A percentile compares a stretch with the other conserved stretches of the same genome.
phyloP scores from a whole-genome alignment of 2,113 vertebrate species.

The Callorhinus ursinus region DNA sequence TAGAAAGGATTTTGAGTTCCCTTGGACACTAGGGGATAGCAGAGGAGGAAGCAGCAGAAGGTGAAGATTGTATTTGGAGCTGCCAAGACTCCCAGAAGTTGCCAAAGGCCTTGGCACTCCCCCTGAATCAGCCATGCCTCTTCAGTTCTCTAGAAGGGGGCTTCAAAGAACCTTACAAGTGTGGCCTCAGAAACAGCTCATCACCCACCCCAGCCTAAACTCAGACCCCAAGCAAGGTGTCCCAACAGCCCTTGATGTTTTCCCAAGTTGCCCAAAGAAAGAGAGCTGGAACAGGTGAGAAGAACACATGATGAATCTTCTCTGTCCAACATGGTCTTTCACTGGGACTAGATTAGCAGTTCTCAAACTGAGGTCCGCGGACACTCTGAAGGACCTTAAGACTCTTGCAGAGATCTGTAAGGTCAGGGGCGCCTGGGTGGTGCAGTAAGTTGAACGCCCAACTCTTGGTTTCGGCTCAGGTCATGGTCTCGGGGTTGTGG shows the following conservation, averaged over 20 bases:
- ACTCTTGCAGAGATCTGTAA: background rate
- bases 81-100: background rate
- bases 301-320: background rate
- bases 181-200: background rate
- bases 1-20: background rate
- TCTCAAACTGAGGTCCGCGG: background rate
- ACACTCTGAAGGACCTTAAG: background rate
- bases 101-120: background rate
- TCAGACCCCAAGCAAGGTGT: background rate
- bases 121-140: background rate
- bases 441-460: too few species aligned
- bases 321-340: background rate
- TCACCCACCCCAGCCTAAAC: background rate
- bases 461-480: too few species aligned
- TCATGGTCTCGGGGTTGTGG: too few species aligned
- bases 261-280: background rate
- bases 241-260: background rate
- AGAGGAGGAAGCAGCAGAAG: background rate
- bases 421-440: background rate
- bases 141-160: background rate
- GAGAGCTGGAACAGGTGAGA: background rate
- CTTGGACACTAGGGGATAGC: background rate
- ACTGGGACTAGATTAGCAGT: background rate
- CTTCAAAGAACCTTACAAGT: background rate
- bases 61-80: background rate